A percentile compares a stretch with the other conserved stretches of the same genome.
Evolutionary conservation across 2,797 vertebrate genomes (phyloP).

Genomic region (Sebastolobus alascanus): DNA sequence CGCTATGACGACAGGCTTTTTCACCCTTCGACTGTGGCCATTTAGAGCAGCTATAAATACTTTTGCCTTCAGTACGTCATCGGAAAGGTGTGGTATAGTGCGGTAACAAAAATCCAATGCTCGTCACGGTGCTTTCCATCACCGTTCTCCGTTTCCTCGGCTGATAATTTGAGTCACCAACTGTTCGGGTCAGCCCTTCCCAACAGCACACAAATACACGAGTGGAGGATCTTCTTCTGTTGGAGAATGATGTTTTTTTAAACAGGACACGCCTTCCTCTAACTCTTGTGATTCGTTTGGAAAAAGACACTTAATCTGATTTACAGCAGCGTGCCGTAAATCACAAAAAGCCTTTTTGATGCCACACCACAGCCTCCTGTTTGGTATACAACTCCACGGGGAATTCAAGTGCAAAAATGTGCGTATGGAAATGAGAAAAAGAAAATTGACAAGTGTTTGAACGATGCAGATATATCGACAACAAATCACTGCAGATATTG

Average conservation of each 20-base stretch:
- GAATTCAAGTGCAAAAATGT: neutral
- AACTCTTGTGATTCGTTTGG: conserved; percentile 17
- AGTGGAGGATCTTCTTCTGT: neutral
- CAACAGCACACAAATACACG: neutral
- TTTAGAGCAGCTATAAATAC: neutral
- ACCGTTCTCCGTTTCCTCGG: neutral
- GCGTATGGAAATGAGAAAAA: neutral
- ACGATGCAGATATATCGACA: neutral
- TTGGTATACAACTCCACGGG: neutral
- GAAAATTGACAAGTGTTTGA: neutral
- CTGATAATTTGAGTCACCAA: neutral
- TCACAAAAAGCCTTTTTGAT: conserved; percentile 5
- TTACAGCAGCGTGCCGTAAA: conserved; percentile 1
- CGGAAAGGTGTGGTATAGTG: neutral
- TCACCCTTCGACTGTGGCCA: neutral
- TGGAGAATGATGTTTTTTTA: neutral
- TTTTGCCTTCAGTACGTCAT: neutral
- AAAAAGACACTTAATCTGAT: conserved; percentile 15
- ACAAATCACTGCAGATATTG: neutral
- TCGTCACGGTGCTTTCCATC: neutral
- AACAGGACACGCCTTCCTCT: neutral
- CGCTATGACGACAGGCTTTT: neutral
- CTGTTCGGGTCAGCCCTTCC: neutral
- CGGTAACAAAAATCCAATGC: neutral
- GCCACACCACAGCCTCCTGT: neutral